Evolutionary conservation across 2,113 vertebrate genomes (phyloP), one percentile per base, ranked within the genome.

Genomic region (Amphilophus citrinellus): DNA sequence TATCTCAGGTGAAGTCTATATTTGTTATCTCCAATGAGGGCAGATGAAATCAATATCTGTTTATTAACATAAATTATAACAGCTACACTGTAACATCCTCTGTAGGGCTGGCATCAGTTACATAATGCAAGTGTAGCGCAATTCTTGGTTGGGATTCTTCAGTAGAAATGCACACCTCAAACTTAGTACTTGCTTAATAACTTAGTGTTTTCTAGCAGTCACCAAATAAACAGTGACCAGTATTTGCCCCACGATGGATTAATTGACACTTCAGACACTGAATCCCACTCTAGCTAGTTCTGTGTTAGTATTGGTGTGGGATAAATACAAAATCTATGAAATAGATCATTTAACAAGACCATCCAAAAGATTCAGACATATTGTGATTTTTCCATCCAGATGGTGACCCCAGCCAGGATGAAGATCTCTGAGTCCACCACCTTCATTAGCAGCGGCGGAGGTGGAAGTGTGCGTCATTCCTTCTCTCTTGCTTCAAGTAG

Each of bases 351-450:
- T 53, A 53, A 6, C 53, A 24, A 50, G 2, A 50, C 44, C 7
- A 32, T 17, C 20, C 4, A 24, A 37, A 75, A 13, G 10, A 75
- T 53, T 76, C 1, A 82, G 2, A 13, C 15, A 10, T 6, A 32
- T 42, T 73, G 7, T 68, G 13, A 37, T 85, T 84, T 84, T 68
- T 90, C 9, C 39, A 60, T 81, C 39, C 84, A 98, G 98, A 42
- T 87, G 61, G 89, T 85, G 83, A 94, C 95, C 3, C 94, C 97
- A 78, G 79, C 9, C 75, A 97, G 86, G 93, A 96, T 79, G 82
- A 98, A 96, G 93, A 90, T 97, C 65, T 99, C 98, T 37, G 97
- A 98, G 94, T 97, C 97, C 47, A 96, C 95, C 10, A 90, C 95
- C 79, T 85, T 95, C 79, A 90, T 98, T 84, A 87, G 95, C 84